Evolutionary conservation across 2,113 vertebrate species (phyloP).

Genomic region (Xerus inauris): DNA sequence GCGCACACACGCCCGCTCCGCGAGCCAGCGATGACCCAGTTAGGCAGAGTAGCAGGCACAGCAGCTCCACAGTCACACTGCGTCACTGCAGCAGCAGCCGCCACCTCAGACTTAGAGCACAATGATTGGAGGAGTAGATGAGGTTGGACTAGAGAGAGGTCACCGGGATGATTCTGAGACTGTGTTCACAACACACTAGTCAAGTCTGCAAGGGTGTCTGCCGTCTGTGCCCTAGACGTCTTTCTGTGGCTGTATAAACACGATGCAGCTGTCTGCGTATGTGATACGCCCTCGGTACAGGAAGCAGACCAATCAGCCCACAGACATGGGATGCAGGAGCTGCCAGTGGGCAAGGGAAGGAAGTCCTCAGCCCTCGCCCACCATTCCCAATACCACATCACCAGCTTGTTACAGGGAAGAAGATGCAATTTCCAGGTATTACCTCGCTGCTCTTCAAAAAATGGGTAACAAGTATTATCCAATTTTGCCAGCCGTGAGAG

Average conservation of each 20-base stretch:
- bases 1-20: not conserved
- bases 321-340: not conserved
- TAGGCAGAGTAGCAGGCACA: not conserved
- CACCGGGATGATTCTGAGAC: not conserved
- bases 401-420: not conserved
- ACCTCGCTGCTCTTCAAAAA: not conserved
- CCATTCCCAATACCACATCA: not conserved
- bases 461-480: constrained; percentile 13
- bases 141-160: not conserved
- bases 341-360: not conserved
- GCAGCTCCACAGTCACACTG: not conserved
- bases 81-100: not conserved
- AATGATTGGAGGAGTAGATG: not conserved
- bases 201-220: not conserved
- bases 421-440: constrained; percentile 20
- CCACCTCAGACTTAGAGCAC: not conserved
- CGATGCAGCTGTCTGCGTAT: constrained; percentile 11
- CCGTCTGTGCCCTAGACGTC: not conserved
- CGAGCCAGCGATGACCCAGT: constrained; percentile 21
- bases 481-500: constrained; percentile 21
- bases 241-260: constrained; percentile 29
- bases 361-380: not conserved
- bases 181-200: not conserved
- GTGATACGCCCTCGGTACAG: not conserved
- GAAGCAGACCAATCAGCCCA: not conserved